Percentiles rank a stretch among this genome's conserved stretches.
These are phyloP conservation scores for Lepidostoma basale DNA, from an alignment of 1,140 invertebrate species.

Conservation along the genomic window DNA sequence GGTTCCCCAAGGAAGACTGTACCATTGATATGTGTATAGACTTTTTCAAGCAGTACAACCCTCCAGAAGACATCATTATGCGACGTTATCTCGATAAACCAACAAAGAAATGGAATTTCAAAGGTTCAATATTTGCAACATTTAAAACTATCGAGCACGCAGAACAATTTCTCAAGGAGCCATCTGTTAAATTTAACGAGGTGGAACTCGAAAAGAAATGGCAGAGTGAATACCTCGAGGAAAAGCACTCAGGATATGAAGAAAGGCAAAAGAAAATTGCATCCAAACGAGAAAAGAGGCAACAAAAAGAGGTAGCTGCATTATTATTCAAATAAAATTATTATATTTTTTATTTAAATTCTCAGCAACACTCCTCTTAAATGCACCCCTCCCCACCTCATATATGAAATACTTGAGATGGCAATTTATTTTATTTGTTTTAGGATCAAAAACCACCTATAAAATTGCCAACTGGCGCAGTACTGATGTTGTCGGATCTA, in stretches of 20 bases:
- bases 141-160: constrained; percentile 77
- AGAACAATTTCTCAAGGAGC: constrained; percentile 63
- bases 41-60: constrained; percentile 75
- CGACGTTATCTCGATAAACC: constrained; percentile 71
- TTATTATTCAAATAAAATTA: no score
- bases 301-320: constrained; percentile 59
- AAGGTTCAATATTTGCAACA: constrained; percentile 89
- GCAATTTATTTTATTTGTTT: neutral
- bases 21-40: constrained; percentile 73
- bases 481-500: constrained; percentile 70
- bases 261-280: constrained; percentile 48
- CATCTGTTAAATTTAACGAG: constrained; percentile 75
- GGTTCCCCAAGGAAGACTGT: constrained; percentile 75
- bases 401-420: no score
- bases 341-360: no score
- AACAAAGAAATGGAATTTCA: constrained; percentile 72
- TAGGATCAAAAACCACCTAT: constrained; percentile 52
- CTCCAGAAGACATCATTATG: constrained; percentile 79
- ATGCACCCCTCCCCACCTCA: no score
- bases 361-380: no score
- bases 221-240: constrained; percentile 73
- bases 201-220: constrained; percentile 72
- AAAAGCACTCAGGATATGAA: constrained; percentile 70
- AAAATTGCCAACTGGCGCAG: constrained; percentile 69
- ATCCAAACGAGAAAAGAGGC: constrained; percentile 53